Evolutionary conservation across 2,113 vertebrate species (phyloP), one percentile per base, ranked within the genome.

Genomic region (Pedetes capensis): DNA sequence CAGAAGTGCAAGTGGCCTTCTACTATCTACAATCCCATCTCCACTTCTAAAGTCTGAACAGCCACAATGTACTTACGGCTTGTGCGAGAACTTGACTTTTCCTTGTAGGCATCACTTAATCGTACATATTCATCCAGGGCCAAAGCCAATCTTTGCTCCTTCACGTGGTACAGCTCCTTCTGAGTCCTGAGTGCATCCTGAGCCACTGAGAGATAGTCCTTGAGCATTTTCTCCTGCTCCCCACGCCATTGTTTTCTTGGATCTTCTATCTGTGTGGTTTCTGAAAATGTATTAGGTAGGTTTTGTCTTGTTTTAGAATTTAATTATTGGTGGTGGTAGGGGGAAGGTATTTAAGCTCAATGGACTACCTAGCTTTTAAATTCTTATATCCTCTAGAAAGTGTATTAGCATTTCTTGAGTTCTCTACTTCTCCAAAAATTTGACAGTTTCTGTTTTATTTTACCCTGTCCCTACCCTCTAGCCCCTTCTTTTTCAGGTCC

Each of bases 261-360:
- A 96, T 99, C 99, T 98, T 99, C 99, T 95, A 99, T 98, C 96
- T 99, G 99, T 9, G 99, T 99, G 82, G 98, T 98, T 98, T 99
- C 99, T 99, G 96, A 88, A 97, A 96, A 3, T 34, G 96, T 7
- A 75, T 0, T 13, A 42, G 23, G 12, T 25, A 3, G 32, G 44
- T 44, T 68, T 14, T 39, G 14, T 13, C 72, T 81, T 53, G 34
- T 39, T 76, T 59, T 17, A 57, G 18, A 47, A 57, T 53, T 47
- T n/a, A 39, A 92, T 37, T 42, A 32, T n/a, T n/a, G n/a, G n/a
- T n/a, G n/a, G n/a, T 12, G 9, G 16, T 64, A 76, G 39, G 42
- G 4, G 2, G 47, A 39, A n/a, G n/a, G 39, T 25, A 83, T 47
- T 88, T 68, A 88, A 69, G 20, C 16, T 42, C 23, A 37, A 37